phyloP scores from a whole-genome alignment of 2,797 vertebrate genomes.

The Anas capensis region DNA sequence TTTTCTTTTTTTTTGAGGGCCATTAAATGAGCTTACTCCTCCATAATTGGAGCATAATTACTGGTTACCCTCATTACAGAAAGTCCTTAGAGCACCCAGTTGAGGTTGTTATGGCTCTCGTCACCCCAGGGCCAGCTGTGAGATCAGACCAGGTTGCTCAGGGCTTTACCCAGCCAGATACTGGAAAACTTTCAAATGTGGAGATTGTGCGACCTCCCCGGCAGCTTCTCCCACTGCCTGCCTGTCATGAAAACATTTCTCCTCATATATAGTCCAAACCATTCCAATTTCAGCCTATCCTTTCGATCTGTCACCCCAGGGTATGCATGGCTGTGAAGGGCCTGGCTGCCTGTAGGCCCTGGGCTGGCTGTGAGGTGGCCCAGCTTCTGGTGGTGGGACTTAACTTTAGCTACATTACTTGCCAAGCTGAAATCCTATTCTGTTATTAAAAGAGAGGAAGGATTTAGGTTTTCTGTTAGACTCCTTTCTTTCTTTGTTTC shows the following conservation, averaged over 20 bases:
- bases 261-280: background rate
- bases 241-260: background rate
- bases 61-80: background rate
- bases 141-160: background rate
- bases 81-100: background rate
- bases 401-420: background rate
- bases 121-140: background rate
- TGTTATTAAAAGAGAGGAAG: background rate
- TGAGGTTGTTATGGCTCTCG: background rate
- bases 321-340: background rate
- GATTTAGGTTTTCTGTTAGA: background rate
- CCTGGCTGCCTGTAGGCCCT: rapidly evolving
- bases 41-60: background rate
- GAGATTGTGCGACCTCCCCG: background rate
- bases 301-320: background rate
- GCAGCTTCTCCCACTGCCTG: background rate
- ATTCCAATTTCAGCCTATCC: background rate
- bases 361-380: background rate
- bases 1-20: background rate
- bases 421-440: background rate
- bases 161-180: background rate
- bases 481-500: background rate
- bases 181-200: background rate
- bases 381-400: background rate
- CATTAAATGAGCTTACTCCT: background rate